A percentile compares a stretch with the other conserved stretches of the same genome.
phyloP scores from a whole-genome alignment of 2,888 invertebrate species.

The Parelbella ahira region DNA sequence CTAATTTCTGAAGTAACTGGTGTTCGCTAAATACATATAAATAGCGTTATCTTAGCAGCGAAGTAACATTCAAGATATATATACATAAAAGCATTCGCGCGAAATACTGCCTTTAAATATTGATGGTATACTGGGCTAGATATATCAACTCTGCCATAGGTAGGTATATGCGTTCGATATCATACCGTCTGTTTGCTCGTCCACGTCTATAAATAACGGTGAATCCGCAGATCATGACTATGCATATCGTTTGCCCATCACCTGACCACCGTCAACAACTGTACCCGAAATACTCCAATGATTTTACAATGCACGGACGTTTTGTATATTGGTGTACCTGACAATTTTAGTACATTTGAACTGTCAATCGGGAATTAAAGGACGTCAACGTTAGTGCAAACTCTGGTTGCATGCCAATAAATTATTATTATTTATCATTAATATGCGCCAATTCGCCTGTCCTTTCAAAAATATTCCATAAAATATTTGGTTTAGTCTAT shows the following conservation, averaged over 20 bases:
- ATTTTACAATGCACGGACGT: conserved; percentile 4
- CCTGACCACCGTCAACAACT: conserved; percentile 12
- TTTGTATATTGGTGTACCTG: conserved; percentile 6
- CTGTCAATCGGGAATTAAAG: conserved; percentile 19
- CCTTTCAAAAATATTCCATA: conserved; percentile 11
- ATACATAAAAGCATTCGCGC: no score
- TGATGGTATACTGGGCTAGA: no score
- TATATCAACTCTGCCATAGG: no score
- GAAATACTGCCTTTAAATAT: no score
- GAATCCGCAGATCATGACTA: conserved; percentile 27
- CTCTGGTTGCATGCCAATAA: conserved; percentile 15
- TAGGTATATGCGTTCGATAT: no score
- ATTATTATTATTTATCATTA: conserved; percentile 5
- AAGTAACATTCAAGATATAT: no score
- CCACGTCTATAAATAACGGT: conserved; percentile 14
- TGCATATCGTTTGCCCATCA: conserved; percentile 22
- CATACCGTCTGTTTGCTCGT: conserved; percentile 13
- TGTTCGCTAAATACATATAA: no score
- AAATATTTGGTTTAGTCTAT: no score
- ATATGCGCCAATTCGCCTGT: conserved; percentile 5
- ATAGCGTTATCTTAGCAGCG: no score
- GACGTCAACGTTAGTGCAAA: conserved; percentile 11
- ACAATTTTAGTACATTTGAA: conserved; percentile 9
- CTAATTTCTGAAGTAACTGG: no score
- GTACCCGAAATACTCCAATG: conserved; percentile 3